Base-by-base conservation (phyloP, 2,888 invertebrate species). In the Dicyrtomina minuta region DNA sequence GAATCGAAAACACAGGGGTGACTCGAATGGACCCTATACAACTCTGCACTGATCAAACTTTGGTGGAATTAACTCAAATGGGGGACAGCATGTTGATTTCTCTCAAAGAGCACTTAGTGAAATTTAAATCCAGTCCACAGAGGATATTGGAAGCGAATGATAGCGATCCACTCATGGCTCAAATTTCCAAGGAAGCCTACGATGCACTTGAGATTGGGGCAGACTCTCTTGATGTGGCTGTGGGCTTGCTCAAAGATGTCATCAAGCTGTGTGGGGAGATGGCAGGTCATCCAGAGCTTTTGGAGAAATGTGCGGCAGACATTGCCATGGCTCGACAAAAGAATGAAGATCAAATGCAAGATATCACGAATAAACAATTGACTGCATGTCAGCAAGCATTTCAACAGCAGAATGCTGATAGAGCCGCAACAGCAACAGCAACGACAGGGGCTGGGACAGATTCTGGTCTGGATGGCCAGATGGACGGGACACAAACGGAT, bases 21-120 rank as follows among this genome's bases (percentile, higher is more conserved):
- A 58, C 58, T 3, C 39, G 27, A 15, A 66, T 66, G 66, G 66
- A 66, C 27, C 66, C 66, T n/a, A 27, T 66, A 13, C 41, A 66
- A 27, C 26, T 66, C 1, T 66, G 66, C 17, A 58, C 46, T n/a
- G 33, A 66, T 27, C n/a, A 66, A 12, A 66, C 66, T 1, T 33
- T 66, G 10, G n/a, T 1, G 10, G 26, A 66, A 15, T 15, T 66
- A 15, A 39, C 56, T 1, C 20, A 56, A 6, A 43, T 55, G 20
- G 55, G 66, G 24, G 44, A 58, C 13, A 43, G 24, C 12, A 20
- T 66, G 27, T 26, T 66, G 24, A 13, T 26, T 5, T 20, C 58
- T 12, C 27, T 66, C 13, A 20, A 58, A 20, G 46, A 26, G 1
- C 66, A 66, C 20, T 20, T 66, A 12, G 44, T 10, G 2, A 58